Evolutionary conservation across 2,888 invertebrate species (phyloP).

Genomic region (Tanypteryx hageni): DNA sequence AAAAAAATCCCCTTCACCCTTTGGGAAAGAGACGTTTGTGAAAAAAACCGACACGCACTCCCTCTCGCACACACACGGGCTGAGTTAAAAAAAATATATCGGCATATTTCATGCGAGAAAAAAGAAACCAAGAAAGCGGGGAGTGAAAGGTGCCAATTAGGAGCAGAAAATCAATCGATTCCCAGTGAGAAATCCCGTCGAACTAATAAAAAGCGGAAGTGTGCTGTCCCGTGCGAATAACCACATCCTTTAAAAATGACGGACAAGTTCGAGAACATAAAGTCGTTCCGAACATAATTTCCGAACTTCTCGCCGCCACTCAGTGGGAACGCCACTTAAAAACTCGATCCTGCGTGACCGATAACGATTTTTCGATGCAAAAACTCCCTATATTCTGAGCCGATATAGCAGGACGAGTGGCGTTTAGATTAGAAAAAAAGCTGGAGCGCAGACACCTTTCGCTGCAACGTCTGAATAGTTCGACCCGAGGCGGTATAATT

Average conservation of each 20-base stretch:
- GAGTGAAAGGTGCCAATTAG: constrained; percentile 53
- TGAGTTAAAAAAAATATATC: background rate
- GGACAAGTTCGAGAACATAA: constrained; percentile 1
- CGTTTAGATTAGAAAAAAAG: background rate
- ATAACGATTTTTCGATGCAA: background rate
- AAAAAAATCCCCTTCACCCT: background rate
- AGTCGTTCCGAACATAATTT: background rate
- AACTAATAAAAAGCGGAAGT: background rate
- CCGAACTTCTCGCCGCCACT: background rate
- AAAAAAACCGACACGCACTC: background rate
- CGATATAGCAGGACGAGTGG: background rate
- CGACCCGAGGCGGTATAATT: background rate
- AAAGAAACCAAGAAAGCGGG: constrained; percentile 38
- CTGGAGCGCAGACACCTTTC: background rate
- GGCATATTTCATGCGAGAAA: constrained; percentile 3
- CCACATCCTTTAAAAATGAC: constrained; percentile 25
- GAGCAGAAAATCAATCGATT: constrained; percentile 28
- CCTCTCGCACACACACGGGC: background rate
- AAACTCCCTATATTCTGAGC: background rate
- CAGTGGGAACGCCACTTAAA: background rate
- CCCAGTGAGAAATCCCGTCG: background rate
- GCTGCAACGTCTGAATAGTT: background rate
- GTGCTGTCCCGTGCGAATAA: constrained; percentile 5
- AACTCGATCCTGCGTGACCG: constrained; percentile 20
- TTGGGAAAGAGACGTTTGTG: background rate